A percentile compares a stretch with the other conserved stretches of the same genome.
Evolutionary conservation across 2,888 invertebrate genomes (phyloP).

Genomic region (Eupithecia inturbata): DNA sequence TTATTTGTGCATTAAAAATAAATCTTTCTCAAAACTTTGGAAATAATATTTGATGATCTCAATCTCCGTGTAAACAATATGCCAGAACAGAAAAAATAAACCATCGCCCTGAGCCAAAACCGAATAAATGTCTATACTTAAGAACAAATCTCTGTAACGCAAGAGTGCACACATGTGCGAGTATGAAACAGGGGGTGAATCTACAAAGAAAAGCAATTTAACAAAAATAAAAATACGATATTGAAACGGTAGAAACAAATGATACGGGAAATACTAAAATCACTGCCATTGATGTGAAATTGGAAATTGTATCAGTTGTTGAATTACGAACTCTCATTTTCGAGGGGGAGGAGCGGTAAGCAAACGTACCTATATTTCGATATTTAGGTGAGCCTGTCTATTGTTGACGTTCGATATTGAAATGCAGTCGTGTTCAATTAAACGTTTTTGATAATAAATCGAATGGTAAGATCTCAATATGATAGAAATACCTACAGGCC

Average conservation of each 20-base stretch:
- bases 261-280: constrained; percentile 83
- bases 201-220: constrained; percentile 82
- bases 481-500: neutral
- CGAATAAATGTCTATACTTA: constrained; percentile 79
- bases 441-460: neutral
- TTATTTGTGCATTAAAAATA: neutral
- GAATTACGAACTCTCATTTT: constrained; percentile 53
- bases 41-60: constrained; percentile 36
- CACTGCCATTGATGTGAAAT: constrained; percentile 77
- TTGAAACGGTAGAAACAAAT: constrained; percentile 77
- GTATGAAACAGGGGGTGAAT: constrained; percentile 41
- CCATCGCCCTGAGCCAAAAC: constrained; percentile 73
- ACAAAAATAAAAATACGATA: constrained; percentile 79
- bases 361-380: neutral
- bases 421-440: neutral
- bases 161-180: constrained; percentile 63
- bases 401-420: neutral
- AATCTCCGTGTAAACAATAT: constrained; percentile 38
- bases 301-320: constrained; percentile 60
- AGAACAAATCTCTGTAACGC: constrained; percentile 79
- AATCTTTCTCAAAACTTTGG: neutral
- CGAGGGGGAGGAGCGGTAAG: constrained; percentile 22
- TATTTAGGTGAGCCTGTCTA: neutral
- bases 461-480: neutral
- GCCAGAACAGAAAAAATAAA: constrained; percentile 59